Evolutionary conservation across 1,140 invertebrate species (phyloP).

Genomic region (Drosophila setifemur): DNA sequence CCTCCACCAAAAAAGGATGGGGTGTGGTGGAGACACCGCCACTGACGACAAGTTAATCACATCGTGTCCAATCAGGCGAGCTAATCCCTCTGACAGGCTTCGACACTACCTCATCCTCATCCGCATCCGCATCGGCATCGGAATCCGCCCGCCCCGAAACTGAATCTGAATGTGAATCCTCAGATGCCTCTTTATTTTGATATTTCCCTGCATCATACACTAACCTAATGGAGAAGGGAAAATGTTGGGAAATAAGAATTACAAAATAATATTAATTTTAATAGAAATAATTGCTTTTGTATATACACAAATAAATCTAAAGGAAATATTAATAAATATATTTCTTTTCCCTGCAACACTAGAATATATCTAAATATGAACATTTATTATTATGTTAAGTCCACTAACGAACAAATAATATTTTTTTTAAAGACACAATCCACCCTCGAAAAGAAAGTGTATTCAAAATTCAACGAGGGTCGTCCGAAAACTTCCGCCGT

Average conservation of each 20-base stretch:
- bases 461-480: neutral
- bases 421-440: no score
- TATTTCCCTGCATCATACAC: constrained; percentile 1
- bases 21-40: constrained; percentile 18
- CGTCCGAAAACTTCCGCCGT: neutral
- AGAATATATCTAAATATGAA: no score
- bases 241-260: no score
- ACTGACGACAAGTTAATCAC: constrained; percentile 74
- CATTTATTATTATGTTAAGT: no score
- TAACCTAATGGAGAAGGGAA: neutral
- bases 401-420: no score
- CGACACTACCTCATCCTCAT: constrained; percentile 1
- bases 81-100: constrained; percentile 60
- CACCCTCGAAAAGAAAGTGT: neutral
- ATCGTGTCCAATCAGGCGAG: constrained; percentile 74
- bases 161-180: neutral
- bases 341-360: no score
- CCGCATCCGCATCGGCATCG: neutral
- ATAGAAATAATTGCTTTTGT: no score
- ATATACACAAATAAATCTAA: no score
- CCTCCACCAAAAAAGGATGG: no score
- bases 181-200: constrained; percentile 9
- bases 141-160: neutral
- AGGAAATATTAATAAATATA: no score
- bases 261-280: no score